A percentile compares a stretch with the other conserved stretches of the same genome.
These are phyloP conservation scores for Cariama cristata DNA, from an alignment of 2,113 vertebrate species.

Conservation along the genomic window DNA sequence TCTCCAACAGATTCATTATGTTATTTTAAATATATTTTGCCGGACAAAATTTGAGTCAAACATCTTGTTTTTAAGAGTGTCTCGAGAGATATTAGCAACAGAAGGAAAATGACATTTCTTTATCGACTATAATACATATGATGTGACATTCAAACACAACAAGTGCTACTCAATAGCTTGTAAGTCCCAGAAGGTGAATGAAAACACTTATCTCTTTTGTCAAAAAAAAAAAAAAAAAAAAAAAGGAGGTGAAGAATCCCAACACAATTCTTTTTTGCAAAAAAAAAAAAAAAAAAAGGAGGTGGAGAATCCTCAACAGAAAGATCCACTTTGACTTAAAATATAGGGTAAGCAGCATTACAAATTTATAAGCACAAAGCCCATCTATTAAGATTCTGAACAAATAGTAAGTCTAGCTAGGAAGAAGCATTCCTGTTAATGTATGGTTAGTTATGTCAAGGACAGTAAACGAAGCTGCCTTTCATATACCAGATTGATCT, in stretches of 20 bases:
- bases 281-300: conserved; percentile 13
- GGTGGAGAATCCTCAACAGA: conserved; percentile 65
- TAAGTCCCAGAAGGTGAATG: conserved; percentile 69
- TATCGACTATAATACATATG: conserved; percentile 50
- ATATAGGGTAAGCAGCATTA: conserved; percentile 62
- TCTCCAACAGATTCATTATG: not conserved
- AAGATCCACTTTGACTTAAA: conserved; percentile 74
- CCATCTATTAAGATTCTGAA: conserved; percentile 72
- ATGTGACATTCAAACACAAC: conserved; percentile 69
- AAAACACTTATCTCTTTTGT: conserved; percentile 71
- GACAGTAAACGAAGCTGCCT: conserved; percentile 72
- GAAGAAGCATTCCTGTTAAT: conserved; percentile 41
- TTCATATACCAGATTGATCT: conserved; percentile 61
- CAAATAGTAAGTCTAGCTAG: conserved; percentile 48
- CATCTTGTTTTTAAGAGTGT: conserved; percentile 35
- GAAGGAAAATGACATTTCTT: conserved; percentile 69
- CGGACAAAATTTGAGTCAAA: conserved; percentile 41
- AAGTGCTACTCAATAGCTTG: conserved; percentile 70
- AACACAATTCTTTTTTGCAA: no score
- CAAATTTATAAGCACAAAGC: conserved; percentile 63
- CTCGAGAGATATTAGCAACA: conserved; percentile 50
- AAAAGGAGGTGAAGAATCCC: no score
- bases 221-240: not conserved
- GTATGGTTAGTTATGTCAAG: conserved; percentile 76
- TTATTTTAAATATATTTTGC: conserved; percentile 28